Evolutionary conservation across 2,888 invertebrate genomes (phyloP).

Genomic region (Tenthredo mesomela): DNA sequence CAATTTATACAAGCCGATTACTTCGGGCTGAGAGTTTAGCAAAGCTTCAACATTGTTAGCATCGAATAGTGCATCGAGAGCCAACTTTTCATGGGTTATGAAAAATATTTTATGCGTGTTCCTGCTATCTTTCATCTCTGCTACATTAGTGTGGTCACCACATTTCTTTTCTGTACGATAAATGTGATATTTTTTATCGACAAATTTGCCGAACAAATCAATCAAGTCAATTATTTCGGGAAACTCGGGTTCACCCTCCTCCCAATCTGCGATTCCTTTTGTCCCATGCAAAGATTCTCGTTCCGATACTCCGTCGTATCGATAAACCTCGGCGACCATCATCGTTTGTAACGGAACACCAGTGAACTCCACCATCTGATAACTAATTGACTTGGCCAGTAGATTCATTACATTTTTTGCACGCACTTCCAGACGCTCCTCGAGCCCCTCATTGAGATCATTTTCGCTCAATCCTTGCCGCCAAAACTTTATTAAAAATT

Average conservation of each 20-base stretch:
- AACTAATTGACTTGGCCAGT: neutral
- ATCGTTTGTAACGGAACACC: constrained; percentile 22
- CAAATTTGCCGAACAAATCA: neutral
- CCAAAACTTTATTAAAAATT: constrained; percentile 5
- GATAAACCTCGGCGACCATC: constrained; percentile 5
- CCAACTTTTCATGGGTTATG: neutral
- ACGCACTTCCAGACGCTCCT: neutral
- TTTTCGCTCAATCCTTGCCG: neutral
- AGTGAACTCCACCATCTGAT: constrained; percentile 23
- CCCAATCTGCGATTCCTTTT: neutral
- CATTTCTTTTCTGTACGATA: neutral
- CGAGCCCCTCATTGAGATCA: neutral
- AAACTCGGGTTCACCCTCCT: neutral
- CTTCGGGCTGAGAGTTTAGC: neutral
- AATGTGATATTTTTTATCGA: neutral
- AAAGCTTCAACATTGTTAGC: neutral
- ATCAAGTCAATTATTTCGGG: neutral
- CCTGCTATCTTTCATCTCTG: neutral
- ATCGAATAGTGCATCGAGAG: constrained; percentile 16
- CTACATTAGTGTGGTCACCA: neutral
- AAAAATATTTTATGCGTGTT: no score
- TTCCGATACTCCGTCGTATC: neutral
- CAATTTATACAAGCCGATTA: neutral
- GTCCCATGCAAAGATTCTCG: no score
- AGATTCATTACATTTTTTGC: neutral